phyloP scores from a whole-genome alignment of 2,888 invertebrate genomes.

The Apeira syringaria region DNA sequence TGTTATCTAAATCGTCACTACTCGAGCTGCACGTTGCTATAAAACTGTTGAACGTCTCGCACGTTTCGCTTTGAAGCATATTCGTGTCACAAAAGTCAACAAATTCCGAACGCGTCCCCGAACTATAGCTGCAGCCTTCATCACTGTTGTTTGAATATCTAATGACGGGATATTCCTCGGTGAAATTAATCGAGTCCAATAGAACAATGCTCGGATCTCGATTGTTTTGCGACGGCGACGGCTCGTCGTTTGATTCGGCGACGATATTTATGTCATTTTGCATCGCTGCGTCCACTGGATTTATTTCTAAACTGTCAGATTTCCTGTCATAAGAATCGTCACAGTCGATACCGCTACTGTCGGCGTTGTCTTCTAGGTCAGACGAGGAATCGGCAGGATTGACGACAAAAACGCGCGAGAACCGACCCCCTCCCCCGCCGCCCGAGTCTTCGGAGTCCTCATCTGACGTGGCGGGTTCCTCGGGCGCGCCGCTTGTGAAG shows the following conservation, averaged over 20 bases:
- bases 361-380: slow-evolving; percentile 84
- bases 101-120: slow-evolving; percentile 48
- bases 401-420: slow-evolving; percentile 87
- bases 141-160: slow-evolving; percentile 52
- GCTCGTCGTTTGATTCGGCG: slow-evolving; percentile 46
- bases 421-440: slow-evolving; percentile 79
- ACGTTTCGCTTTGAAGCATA: slow-evolving; percentile 75
- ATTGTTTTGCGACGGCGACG: slow-evolving; percentile 39
- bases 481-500: slow-evolving; percentile 69
- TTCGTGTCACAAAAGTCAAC: slow-evolving; percentile 69
- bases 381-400: slow-evolving; percentile 86
- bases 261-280: slow-evolving; percentile 52
- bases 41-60: slow-evolving; percentile 74
- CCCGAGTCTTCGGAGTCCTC: slow-evolving; percentile 82
- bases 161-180: slow-evolving; percentile 60
- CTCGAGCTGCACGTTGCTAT: slow-evolving; percentile 62
- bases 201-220: slow-evolving; percentile 58
- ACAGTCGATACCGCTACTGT: slow-evolving; percentile 84
- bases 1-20: slow-evolving; percentile 59
- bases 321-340: slow-evolving; percentile 85
- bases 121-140: slow-evolving; percentile 49
- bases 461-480: slow-evolving; percentile 74
- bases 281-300: slow-evolving; percentile 52
- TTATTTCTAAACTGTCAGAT: slow-evolving; percentile 70
- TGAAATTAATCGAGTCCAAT: slow-evolving; percentile 64